Percentiles rank a stretch among this genome's conserved stretches.
Evolutionary conservation across 2,797 vertebrate species (phyloP).

Genomic region (Coregonus ussuriensis): DNA sequence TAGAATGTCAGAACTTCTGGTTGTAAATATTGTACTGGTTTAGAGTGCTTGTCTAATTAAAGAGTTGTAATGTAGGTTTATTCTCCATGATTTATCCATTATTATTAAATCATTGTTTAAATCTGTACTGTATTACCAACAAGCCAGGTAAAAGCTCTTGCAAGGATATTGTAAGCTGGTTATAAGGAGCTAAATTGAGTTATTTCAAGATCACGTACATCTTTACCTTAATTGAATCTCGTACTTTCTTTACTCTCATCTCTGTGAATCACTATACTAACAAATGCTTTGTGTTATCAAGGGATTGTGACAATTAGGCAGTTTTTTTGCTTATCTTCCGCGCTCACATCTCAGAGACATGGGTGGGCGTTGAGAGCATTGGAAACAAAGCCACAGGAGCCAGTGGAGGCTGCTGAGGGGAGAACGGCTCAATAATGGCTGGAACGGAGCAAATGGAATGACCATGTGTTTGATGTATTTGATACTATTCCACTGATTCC

Average conservation of each 20-base stretch:
- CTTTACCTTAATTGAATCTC: not conserved
- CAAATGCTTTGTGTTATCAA: not conserved
- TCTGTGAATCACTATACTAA: not conserved
- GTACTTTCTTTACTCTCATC: not conserved
- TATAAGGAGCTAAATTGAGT: not conserved
- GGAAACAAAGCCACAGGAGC: not conserved
- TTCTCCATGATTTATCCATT: not conserved
- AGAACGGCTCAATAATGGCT: too few species aligned
- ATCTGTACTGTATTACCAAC: not conserved
- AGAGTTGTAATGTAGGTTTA: not conserved
- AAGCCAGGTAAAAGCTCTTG: not conserved
- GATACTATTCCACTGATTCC: too few species aligned
- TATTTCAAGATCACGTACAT: not conserved
- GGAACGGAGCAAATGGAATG: too few species aligned
- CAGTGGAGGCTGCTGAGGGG: too few species aligned
- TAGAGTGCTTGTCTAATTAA: not conserved
- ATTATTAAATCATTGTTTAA: not conserved
- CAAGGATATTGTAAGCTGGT: not conserved
- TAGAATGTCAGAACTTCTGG: slow-evolving; percentile 3
- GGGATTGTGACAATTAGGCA: not conserved
- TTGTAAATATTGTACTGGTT: slow-evolving; percentile 1
- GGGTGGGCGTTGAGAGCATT: not conserved
- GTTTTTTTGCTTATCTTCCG: not conserved
- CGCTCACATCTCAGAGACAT: not conserved
- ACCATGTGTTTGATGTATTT: too few species aligned